Base-by-base conservation (phyloP, 2,113 vertebrate genomes). In the Pampusana beccarii region DNA sequence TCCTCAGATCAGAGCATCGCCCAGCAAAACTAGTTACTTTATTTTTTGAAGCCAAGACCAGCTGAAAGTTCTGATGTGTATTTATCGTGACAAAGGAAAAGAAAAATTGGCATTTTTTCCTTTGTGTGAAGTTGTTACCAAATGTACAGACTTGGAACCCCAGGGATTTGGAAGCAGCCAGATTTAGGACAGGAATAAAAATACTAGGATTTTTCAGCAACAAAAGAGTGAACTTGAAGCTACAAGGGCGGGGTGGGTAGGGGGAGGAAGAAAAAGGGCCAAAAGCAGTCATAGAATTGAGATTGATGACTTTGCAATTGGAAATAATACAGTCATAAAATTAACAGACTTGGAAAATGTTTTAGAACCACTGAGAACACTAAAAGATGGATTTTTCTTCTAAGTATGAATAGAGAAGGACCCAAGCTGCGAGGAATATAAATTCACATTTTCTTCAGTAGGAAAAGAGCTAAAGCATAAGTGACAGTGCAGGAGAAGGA, bases 121-220 rank as follows among this genome's bases (percentile, higher is more conserved):
- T 97, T 97, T 97, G 69, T 96, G 97, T 91, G 97, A 98, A 98
- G 97, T 98, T 98, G 97, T 98, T 98, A 98, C 98, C 97, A 98
- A 98, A 97, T 92, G 97, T 97, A 98, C 97, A 97, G 98, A 97
- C 97, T 98, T 96, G 34, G 58, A 97, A 95, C 97, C 81, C 97
- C 48, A 80, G 98, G 97, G 98, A 98, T 97, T 81, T 91, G 92
- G 97, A 97, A 98, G 93, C 94, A 97, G 96, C 86, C 80, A 97
- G 95, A 97, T 97, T 98, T 97, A 94, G 96, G 98, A 95, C 74
- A 92, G 94, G 88, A 96, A 97, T 97, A 98, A 98, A 98, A 98
- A 97, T 97, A 97, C 97, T 87, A 93, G 90, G 93, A 88, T 97
- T 97, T 97, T 98, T 98, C 75, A 97, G 94, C 96, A 97, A 98